Evolutionary conservation across 2,888 invertebrate genomes (phyloP).

Genomic region (Hypercompe scribonia): DNA sequence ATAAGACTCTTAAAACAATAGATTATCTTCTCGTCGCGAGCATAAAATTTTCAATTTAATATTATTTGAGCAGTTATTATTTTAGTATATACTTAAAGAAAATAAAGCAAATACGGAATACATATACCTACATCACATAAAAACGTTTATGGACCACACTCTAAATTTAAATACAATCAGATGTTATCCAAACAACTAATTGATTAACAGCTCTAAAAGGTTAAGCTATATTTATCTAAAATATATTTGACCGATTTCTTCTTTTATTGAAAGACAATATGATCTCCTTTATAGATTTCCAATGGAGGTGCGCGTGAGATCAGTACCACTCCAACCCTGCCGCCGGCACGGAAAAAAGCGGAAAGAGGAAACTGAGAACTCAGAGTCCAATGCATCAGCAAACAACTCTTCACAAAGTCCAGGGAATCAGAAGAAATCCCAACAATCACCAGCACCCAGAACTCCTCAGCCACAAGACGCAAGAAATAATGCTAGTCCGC

Average conservation of each 20-base stretch:
- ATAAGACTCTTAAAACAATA: neutral
- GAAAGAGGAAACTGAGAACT: constrained; percentile 89
- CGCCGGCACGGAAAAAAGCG: constrained; percentile 92
- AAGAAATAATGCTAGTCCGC: constrained; percentile 78
- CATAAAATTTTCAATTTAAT: neutral
- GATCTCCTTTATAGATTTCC: constrained; percentile 88
- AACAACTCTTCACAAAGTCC: constrained; percentile 73
- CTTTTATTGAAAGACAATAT: neutral
- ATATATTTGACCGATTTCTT: neutral
- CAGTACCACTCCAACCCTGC: constrained; percentile 94
- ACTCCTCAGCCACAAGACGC: constrained; percentile 76
- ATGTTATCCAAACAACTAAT: neutral
- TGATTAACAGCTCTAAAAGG: neutral
- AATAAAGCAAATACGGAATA: neutral
- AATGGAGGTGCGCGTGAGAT: constrained; percentile 94
- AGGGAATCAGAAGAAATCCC: constrained; percentile 72
- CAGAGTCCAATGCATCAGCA: constrained; percentile 62
- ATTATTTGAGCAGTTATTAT: neutral
- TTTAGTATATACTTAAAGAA: neutral
- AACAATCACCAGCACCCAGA: constrained; percentile 73
- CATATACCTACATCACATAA: neutral
- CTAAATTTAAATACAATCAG: neutral
- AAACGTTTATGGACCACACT: neutral
- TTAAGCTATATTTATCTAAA: neutral
- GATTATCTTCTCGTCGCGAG: neutral